Conservation (phyloP, 2,888 invertebrate species). For the Herminia tarsipennalis region DNA sequence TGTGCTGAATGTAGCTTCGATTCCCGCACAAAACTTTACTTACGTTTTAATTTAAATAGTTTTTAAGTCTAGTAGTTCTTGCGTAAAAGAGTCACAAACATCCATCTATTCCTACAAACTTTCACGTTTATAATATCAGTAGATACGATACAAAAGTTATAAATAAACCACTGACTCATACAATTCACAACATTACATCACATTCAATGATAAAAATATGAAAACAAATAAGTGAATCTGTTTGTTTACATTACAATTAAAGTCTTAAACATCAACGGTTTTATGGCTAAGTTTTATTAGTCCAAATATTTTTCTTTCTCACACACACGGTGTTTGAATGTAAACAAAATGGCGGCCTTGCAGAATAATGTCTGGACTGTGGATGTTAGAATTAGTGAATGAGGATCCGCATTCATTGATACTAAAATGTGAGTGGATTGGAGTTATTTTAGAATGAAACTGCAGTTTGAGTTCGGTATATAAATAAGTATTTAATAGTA, state of each 20-base stretch:
- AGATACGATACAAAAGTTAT: too few species aligned
- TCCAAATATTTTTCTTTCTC: slow-evolving; percentile 11
- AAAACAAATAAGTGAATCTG: slow-evolving; percentile 3
- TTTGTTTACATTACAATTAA: slow-evolving; percentile 17
- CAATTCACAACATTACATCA: too few species aligned
- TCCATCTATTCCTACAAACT: too few species aligned
- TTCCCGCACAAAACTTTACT: too few species aligned
- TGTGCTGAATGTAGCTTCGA: too few species aligned
- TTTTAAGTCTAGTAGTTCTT: too few species aligned
- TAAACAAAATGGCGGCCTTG: slow-evolving; percentile 15
- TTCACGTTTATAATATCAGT: too few species aligned
- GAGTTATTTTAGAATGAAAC: not conserved
- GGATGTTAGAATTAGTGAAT: slow-evolving; percentile 3
- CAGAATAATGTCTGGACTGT: not conserved
- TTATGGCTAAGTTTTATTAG: slow-evolving; percentile 12
- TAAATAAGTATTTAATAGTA: too few species aligned
- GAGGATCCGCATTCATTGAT: slow-evolving; percentile 7
- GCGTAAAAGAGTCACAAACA: too few species aligned
- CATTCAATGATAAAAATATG: not conserved
- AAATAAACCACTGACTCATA: too few species aligned
- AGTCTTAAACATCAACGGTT: slow-evolving; percentile 3
- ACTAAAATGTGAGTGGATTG: not conserved
- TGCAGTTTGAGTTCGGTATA: too few species aligned
- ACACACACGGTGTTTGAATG: slow-evolving; percentile 13
- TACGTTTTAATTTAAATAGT: too few species aligned